Conservation (phyloP, 92 coral and sea anemone species). For the Paramuricea clavata region DNA sequence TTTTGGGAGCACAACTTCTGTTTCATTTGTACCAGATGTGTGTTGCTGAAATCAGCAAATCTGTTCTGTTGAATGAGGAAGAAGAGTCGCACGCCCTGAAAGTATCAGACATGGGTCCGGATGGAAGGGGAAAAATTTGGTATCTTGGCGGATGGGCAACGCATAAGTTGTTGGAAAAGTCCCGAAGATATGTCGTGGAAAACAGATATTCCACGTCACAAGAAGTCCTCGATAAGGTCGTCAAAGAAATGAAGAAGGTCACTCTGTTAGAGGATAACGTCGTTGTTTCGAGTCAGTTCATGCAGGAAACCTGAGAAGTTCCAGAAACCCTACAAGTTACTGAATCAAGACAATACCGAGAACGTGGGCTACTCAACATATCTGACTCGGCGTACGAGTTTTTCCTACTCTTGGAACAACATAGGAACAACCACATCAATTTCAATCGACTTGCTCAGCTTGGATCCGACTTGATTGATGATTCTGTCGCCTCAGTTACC, state of each 20-base stretch:
- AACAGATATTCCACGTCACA: background rate
- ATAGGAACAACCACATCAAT: background rate
- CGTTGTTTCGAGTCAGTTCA: background rate
- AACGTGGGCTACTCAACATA: background rate
- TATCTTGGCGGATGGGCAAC: conserved; percentile 29
- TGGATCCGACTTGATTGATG: no score
- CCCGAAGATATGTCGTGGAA: conserved; percentile 8
- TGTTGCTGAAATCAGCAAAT: background rate
- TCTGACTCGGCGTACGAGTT: background rate
- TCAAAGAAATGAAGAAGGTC: conserved; percentile 7
- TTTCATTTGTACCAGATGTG: conserved; percentile 11
- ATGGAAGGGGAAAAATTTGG: conserved; percentile 13
- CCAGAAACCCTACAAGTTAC: background rate
- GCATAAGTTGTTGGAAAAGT: conserved; percentile 7
- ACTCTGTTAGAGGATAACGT: background rate
- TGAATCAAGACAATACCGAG: background rate
- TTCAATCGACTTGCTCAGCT: no score
- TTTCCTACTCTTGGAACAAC: conserved; percentile 10
- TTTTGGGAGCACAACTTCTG: conserved; percentile 18
- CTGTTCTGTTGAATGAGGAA: background rate
- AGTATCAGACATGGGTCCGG: conserved; percentile 22
- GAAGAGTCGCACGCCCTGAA: background rate
- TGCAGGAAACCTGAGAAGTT: background rate
- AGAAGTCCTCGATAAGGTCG: background rate
- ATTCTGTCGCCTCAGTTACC: no score